Evolutionary conservation across 2,797 vertebrate genomes (phyloP).

Genomic region (Peromyscus aztecus): DNA sequence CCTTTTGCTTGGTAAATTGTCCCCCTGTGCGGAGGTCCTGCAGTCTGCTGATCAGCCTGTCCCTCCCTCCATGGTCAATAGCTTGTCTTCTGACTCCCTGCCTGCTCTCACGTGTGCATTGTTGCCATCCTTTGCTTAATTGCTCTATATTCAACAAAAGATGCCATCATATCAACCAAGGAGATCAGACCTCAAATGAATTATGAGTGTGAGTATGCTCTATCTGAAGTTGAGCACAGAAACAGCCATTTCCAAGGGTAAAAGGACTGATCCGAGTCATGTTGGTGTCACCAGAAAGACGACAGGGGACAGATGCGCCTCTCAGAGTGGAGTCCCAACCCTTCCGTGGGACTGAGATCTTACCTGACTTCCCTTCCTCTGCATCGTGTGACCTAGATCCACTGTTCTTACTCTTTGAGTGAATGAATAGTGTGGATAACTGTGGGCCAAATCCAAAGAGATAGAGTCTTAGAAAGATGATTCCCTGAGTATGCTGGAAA

Average conservation of each 20-base stretch:
- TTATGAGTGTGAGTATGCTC: background rate
- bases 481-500: background rate
- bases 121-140: background rate
- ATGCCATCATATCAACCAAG: background rate
- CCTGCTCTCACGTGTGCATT: too few relatives aligned
- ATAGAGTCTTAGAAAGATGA: background rate
- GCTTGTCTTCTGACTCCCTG: background rate
- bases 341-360: background rate
- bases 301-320: fast-evolving
- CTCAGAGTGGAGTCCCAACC: fast-evolving
- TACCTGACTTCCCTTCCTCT: fast-evolving
- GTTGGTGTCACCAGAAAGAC: fast-evolving
- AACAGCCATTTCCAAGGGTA: fast-evolving
- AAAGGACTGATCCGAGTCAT: fast-evolving
- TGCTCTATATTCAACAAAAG: background rate
- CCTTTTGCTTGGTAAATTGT: too few relatives aligned
- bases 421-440: fast-evolving
- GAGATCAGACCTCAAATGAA: background rate
- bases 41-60: background rate
- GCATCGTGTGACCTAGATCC: fast-evolving
- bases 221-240: background rate
- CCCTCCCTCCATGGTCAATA: too few relatives aligned
- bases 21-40: fast-evolving
- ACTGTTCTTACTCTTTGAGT: fast-evolving
- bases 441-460: background rate